Evolutionary conservation across 2,888 invertebrate genomes (phyloP).

Genomic region (Tubulanus polymorphus): DNA sequence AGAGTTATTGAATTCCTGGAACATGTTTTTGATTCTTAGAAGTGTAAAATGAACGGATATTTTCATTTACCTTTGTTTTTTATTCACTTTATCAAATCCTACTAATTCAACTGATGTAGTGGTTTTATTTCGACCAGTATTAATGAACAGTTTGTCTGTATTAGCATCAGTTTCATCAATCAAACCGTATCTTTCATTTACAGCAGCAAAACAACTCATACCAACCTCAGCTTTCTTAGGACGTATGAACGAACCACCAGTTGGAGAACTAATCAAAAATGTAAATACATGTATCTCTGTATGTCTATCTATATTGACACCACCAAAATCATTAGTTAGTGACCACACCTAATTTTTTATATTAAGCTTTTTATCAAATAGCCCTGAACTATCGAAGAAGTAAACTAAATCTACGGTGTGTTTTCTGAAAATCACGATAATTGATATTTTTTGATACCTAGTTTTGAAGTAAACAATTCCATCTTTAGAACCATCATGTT

Average conservation of each 20-base stretch:
- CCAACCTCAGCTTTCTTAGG: constrained; percentile 74
- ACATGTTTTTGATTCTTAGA: too few relatives aligned
- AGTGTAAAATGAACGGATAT: not conserved
- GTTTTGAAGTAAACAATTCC: constrained; percentile 72
- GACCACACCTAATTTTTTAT: too few relatives aligned
- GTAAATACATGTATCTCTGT: not conserved
- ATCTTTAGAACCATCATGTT: constrained; percentile 84
- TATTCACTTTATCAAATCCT: constrained; percentile 79
- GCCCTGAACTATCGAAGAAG: too few relatives aligned
- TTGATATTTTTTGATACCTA: constrained; percentile 10
- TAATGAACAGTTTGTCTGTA: constrained; percentile 37
- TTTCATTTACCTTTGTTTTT: constrained; percentile 58
- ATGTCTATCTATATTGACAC: not conserved
- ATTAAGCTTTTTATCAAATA: too few relatives aligned
- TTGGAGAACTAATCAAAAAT: constrained; percentile 61
- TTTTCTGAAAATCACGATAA: not conserved
- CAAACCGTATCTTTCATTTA: constrained; percentile 64
- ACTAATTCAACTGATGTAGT: constrained; percentile 75
- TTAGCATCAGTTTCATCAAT: constrained; percentile 42
- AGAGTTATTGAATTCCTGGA: too few relatives aligned
- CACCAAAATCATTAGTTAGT: too few relatives aligned
- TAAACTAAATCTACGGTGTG: too few relatives aligned
- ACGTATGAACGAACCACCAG: constrained; percentile 83
- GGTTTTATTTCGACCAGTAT: constrained; percentile 28
- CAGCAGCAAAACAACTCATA: constrained; percentile 70